These are phyloP conservation scores for Nibea albiflora DNA, from an alignment of 2,113 vertebrate species.

Conservation along the genomic window DNA sequence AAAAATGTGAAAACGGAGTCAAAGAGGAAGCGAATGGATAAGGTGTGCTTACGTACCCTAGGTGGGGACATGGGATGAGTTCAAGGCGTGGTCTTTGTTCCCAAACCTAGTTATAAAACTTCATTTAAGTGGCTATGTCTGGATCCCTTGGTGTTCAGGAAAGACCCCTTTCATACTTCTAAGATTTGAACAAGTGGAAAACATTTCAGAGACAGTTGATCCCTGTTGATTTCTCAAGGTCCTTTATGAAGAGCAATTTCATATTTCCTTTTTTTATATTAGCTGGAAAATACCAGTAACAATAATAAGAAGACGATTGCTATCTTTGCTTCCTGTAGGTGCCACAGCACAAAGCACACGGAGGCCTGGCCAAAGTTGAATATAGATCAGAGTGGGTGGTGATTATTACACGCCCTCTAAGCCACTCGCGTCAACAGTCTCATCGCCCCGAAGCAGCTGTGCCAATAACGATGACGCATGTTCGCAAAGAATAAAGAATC, in stretches of 20 bases:
- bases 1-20: too few species aligned
- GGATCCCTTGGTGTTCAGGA: background rate
- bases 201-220: background rate
- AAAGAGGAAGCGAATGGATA: too few species aligned
- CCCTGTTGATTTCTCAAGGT: background rate
- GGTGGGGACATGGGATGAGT: too few species aligned
- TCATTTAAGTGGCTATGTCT: too few species aligned
- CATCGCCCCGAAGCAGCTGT: background rate
- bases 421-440: background rate
- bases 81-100: too few species aligned
- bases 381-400: background rate
- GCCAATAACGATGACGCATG: background rate
- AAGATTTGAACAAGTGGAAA: background rate
- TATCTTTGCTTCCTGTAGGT: too few species aligned
- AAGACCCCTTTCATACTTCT: background rate
- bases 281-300: background rate
- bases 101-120: too few species aligned
- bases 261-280: background rate
- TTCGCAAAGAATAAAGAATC: background rate
- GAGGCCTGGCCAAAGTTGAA: background rate
- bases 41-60: too few species aligned
- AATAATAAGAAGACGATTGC: background rate
- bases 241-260: background rate
- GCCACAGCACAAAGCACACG: too few species aligned
- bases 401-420: background rate